A percentile compares a stretch with the other conserved stretches of the same genome.
Evolutionary conservation across 1,140 invertebrate species (phyloP).

Genomic region (Andricus grossulariae): DNA sequence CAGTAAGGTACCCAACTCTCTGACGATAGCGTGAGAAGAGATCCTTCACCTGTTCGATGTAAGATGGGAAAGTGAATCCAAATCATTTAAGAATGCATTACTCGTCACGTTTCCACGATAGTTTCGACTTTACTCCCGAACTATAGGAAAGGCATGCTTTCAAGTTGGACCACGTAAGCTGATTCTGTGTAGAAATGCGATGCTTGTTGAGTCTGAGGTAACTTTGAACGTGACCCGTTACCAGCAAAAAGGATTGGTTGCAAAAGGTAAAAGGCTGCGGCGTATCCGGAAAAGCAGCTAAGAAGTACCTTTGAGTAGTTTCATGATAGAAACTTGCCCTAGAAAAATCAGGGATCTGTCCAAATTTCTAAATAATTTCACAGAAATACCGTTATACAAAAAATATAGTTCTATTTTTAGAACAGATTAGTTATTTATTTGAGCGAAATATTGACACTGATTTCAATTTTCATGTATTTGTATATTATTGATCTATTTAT

Average conservation of each 20-base stretch:
- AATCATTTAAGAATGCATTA: slow-evolving; percentile 9
- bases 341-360: neutral
- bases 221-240: slow-evolving; percentile 65
- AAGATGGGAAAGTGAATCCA: neutral
- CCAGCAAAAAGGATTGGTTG: slow-evolving; percentile 62
- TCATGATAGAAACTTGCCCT: neutral
- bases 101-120: slow-evolving; percentile 40
- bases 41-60: too few relatives aligned
- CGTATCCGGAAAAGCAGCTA: slow-evolving; percentile 44
- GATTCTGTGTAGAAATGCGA: slow-evolving; percentile 57
- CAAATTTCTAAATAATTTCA: too few relatives aligned
- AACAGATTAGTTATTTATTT: too few relatives aligned
- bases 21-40: too few relatives aligned
- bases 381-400: too few relatives aligned
- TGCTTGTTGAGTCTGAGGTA: slow-evolving; percentile 51
- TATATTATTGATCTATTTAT: too few relatives aligned
- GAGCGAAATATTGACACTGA: too few relatives aligned
- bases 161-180: slow-evolving; percentile 66
- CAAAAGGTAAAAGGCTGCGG: slow-evolving; percentile 53
- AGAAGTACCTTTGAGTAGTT: slow-evolving; percentile 32
- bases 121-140: slow-evolving; percentile 39
- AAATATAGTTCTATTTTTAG: too few relatives aligned
- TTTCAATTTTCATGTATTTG: too few relatives aligned
- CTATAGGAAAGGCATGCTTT: slow-evolving; percentile 60
- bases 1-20: too few relatives aligned